Conservation (phyloP, 2,888 invertebrate species). For the Trachelus iudaicus region DNA sequence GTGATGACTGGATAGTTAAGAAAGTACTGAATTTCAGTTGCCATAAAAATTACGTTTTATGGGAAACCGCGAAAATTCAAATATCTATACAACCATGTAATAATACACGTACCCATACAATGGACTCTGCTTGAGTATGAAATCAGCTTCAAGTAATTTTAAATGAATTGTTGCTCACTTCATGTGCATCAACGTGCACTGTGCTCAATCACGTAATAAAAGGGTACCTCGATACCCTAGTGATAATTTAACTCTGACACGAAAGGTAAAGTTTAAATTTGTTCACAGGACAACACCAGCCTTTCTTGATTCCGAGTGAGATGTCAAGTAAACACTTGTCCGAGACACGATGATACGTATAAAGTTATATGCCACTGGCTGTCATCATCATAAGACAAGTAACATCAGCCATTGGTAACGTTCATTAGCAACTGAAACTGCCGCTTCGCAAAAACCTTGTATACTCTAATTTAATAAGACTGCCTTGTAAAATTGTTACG, state of each 20-base stretch:
- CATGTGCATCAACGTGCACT: background rate
- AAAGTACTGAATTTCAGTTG: slow-evolving; percentile 8
- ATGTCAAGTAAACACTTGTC: background rate
- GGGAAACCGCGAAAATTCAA: background rate
- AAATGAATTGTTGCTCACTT: background rate
- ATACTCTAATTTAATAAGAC: background rate
- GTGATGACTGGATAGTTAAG: slow-evolving; percentile 21
- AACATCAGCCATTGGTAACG: background rate
- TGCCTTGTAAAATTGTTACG: background rate
- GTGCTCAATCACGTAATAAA: background rate
- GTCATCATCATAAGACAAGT: background rate
- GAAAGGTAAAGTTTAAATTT: background rate
- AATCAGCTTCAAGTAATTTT: no score
- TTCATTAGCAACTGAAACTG: background rate
- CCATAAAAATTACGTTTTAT: slow-evolving; percentile 16
- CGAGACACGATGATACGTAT: background rate
- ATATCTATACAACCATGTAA: no score
- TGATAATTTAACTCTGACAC: background rate
- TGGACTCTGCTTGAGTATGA: no score
- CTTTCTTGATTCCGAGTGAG: background rate
- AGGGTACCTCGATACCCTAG: background rate
- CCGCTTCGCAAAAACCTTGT: background rate
- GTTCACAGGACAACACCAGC: background rate
- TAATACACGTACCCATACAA: no score
- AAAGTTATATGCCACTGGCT: background rate